Evolutionary conservation across 1,140 invertebrate genomes (phyloP).

Genomic region (Drosophila sp.): DNA sequence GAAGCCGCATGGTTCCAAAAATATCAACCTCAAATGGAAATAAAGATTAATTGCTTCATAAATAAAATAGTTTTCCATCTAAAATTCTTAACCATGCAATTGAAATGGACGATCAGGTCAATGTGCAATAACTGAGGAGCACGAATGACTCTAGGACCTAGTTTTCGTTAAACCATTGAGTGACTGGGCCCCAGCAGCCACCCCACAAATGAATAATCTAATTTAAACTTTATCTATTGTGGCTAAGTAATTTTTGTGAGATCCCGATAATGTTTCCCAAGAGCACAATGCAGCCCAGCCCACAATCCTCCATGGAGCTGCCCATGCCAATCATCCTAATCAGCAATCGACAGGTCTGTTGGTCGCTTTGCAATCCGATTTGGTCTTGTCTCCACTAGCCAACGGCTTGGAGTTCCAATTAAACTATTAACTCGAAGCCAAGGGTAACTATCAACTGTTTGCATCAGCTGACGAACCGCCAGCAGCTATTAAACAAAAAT

Average conservation of each 20-base stretch:
- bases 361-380: conserved; percentile 10
- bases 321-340: conserved; percentile 1
- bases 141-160: too few relatives aligned
- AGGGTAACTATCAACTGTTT: conserved; percentile 46
- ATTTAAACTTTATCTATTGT: neutral
- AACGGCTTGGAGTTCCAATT: conserved; percentile 57
- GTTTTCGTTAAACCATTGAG: too few relatives aligned
- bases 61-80: too few relatives aligned
- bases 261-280: neutral
- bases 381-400: conserved; percentile 16
- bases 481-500: conserved; percentile 33
- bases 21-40: too few relatives aligned
- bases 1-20: too few relatives aligned
- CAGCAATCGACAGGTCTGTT: neutral
- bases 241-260: neutral
- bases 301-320: neutral
- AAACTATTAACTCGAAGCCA: conserved; percentile 68
- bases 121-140: too few relatives aligned
- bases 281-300: neutral
- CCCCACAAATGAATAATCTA: neutral
- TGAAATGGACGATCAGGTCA: too few relatives aligned
- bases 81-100: too few relatives aligned
- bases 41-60: too few relatives aligned
- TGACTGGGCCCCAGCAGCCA: neutral
- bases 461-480: conserved; percentile 21